A percentile compares a stretch with the other conserved stretches of the same genome.
phyloP scores from a whole-genome alignment of 2,797 vertebrate species.

The Triplophysa yarkandensis region DNA sequence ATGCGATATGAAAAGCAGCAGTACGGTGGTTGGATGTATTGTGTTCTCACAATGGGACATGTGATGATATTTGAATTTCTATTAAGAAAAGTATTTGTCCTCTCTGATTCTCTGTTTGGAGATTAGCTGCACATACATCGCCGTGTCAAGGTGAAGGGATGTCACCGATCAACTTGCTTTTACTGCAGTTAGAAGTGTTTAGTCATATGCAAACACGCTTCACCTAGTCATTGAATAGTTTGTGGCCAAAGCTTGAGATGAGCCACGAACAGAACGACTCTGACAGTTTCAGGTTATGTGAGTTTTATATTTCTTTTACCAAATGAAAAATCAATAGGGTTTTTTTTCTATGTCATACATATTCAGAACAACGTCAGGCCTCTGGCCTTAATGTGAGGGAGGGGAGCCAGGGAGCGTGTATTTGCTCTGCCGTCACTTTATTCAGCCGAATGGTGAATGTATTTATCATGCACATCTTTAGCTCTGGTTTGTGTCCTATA shows the following conservation, averaged over 20 bases:
- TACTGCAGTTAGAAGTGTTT: conserved; percentile 17
- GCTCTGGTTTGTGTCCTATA: neutral
- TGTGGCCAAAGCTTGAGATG: conserved; percentile 85
- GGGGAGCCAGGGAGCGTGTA: conserved; percentile 68
- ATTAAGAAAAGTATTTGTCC: conserved; percentile 17
- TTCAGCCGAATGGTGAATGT: conserved; percentile 88
- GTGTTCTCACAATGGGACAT: conserved; percentile 8
- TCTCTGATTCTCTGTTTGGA: neutral
- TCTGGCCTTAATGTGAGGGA: conserved; percentile 81
- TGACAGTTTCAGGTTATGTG: conserved; percentile 99
- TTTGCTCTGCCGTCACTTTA: conserved; percentile 93
- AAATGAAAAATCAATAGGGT: conserved; percentile 98
- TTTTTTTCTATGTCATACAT: conserved; percentile 93
- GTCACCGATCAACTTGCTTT: conserved; percentile 6
- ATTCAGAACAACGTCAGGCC: conserved; percentile 90
- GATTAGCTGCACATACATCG: conserved; percentile 1
- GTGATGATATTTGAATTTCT: conserved; percentile 14
- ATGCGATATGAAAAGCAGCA: conserved; percentile 9
- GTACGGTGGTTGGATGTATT: conserved; percentile 16
- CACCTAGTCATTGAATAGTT: conserved; percentile 94
- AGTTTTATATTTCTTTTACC: conserved; percentile 83
- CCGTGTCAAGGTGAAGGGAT: conserved; percentile 1
- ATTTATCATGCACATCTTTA: neutral
- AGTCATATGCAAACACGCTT: conserved; percentile 56
- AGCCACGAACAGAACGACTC: conserved; percentile 97